A percentile compares a stretch with the other conserved stretches of the same genome.
These are phyloP conservation scores for Catocala sponsa DNA, from an alignment of 2,888 invertebrate genomes.

Conservation along the genomic window DNA sequence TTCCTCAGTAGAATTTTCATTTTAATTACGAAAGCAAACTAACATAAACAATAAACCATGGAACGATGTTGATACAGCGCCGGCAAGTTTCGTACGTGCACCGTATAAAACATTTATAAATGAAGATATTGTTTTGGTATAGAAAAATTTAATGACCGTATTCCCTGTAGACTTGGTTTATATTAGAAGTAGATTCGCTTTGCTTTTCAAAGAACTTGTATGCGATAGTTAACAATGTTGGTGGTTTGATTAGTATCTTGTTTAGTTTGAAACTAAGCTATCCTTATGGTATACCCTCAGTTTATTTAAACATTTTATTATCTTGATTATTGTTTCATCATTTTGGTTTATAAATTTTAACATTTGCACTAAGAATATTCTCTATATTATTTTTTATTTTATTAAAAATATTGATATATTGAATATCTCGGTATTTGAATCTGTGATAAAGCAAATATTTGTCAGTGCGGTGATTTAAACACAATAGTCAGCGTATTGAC, in stretches of 20 bases:
- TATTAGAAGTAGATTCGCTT: not conserved
- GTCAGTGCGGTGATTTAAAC: too few relatives aligned
- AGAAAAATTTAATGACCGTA: slow-evolving; percentile 24
- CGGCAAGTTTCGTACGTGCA: slow-evolving; percentile 51
- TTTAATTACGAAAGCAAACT: slow-evolving; percentile 49
- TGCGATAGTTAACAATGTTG: not conserved
- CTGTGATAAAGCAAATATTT: too few relatives aligned
- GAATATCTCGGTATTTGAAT: too few relatives aligned
- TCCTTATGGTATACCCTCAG: too few relatives aligned
- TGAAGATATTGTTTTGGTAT: slow-evolving; percentile 38
- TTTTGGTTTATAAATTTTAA: too few relatives aligned
- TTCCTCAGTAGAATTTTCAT: slow-evolving; percentile 29
- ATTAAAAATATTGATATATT: too few relatives aligned
- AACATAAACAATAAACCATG: slow-evolving; percentile 49
- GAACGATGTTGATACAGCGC: slow-evolving; percentile 47
- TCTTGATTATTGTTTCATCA: too few relatives aligned
- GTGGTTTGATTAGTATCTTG: not conserved
- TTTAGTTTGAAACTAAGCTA: not conserved
- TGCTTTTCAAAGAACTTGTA: not conserved
- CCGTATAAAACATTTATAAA: slow-evolving; percentile 41
- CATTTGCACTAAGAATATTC: too few relatives aligned
- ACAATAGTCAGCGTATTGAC: too few relatives aligned
- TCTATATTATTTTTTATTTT: too few relatives aligned
- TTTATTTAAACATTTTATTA: too few relatives aligned
- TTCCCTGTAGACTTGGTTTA: not conserved